These are phyloP conservation scores for Pharmacophagus antenor DNA, from an alignment of 2,888 invertebrate species.

Conservation along the genomic window DNA sequence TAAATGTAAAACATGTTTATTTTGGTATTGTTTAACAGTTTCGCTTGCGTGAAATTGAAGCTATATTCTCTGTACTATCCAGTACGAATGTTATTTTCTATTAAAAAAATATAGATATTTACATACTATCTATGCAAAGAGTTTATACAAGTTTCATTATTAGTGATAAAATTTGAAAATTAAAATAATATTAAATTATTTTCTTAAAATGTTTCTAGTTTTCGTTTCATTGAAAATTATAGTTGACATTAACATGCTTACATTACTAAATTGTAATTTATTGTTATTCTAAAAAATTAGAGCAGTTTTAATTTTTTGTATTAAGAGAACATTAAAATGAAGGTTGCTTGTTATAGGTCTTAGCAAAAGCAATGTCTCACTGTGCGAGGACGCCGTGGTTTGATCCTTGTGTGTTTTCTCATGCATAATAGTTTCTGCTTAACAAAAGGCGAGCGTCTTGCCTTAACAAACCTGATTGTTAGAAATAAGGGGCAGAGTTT, in stretches of 20 bases:
- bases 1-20: no score
- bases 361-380: slow-evolving; percentile 37
- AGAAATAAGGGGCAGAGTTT: slow-evolving; percentile 38
- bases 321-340: not conserved
- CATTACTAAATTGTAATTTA: not conserved
- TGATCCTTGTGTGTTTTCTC: slow-evolving; percentile 44
- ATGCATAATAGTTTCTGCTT: slow-evolving; percentile 50
- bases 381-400: slow-evolving; percentile 39
- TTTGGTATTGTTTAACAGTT: no score
- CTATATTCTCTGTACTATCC: no score
- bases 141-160: no score
- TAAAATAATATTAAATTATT: no score
- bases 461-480: slow-evolving; percentile 37
- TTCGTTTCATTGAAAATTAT: no score
- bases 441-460: slow-evolving; percentile 50
- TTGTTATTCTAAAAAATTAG: not conserved
- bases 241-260: not conserved
- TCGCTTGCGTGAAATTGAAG: no score
- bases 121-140: no score
- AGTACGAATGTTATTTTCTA: no score
- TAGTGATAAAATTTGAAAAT: no score
- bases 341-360: slow-evolving; percentile 9
- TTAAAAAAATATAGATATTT: no score
- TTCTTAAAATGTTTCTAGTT: no score
- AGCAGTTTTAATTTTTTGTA: not conserved